Evolutionary conservation across 1,140 invertebrate genomes (phyloP), one percentile per base, ranked within the genome.

Genomic region (Lucilia sericata): DNA sequence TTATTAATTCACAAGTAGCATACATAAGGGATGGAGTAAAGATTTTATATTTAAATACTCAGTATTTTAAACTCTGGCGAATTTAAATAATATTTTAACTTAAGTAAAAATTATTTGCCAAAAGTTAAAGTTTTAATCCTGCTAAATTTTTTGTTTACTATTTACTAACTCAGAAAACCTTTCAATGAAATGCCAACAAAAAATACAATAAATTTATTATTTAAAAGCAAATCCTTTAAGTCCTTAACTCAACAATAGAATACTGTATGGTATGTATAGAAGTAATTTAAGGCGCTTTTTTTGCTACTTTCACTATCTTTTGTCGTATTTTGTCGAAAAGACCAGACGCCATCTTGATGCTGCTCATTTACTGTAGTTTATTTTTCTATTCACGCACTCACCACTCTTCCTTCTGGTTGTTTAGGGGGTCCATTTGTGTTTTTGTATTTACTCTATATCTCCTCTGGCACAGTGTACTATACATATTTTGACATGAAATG

Each of bases 301-400:
- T 60, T 2, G 25, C 25, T 30, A 30, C 25, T 30, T 30, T 30
- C 25, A 30, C 25, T 30, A 30, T 30, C 25, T 60, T 60, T n/a
- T 60, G 13, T n/a, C 55, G 13, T 60, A 17, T 60, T 30, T 60
- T 60, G 14, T n/a, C 9, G 10, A 70, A 70, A 70, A 70, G 25
- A 21, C n/a, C n/a, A 70, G 65, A 70, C 65, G 65, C 65, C 65
- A 70, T 70, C 21, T 70, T 70, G 65, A 70, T 70, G 17, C 21
- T 70, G n/a, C 21, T 70, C 21, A 21, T 70, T 70, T 70, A 70
- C 3, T 19, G 25, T 30, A 30, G 25, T 30, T 70, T 19, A 21
- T 70, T 19, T 21, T 65, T n/a, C 8, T 65, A 65, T 14, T n/a
- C n/a, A 2, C 7, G 60, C 8, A n/a, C n/a, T 65, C 1, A 2